Evolutionary conservation across 2,888 invertebrate species (phyloP).

Genomic region (Fragum whitleyi): DNA sequence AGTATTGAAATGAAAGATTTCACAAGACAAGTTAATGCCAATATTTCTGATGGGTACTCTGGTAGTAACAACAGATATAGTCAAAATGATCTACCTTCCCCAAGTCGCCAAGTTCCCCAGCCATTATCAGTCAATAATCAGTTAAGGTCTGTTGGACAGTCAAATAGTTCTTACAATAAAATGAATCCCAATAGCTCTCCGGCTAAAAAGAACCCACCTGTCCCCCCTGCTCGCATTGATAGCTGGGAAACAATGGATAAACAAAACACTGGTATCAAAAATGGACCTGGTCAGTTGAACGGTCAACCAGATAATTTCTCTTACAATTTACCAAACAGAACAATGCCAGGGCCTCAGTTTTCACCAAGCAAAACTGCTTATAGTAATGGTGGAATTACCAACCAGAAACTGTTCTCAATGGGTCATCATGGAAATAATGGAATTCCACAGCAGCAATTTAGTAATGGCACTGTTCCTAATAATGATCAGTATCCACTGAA

Average conservation of each 20-base stretch:
- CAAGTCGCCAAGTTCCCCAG: neutral
- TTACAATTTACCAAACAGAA: conserved; percentile 2
- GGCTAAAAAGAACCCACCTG: conserved; percentile 48
- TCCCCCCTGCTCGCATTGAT: conserved; percentile 61
- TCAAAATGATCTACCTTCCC: neutral
- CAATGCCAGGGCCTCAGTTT: neutral
- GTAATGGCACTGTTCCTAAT: conserved; percentile 48
- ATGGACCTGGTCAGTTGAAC: conserved; percentile 6
- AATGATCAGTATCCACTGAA: conserved; percentile 20
- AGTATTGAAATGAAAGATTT: conserved; percentile 46
- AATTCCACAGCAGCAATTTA: neutral
- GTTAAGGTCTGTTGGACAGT: neutral
- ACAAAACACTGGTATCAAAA: conserved; percentile 5
- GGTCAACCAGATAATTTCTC: conserved; percentile 2
- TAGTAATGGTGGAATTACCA: neutral
- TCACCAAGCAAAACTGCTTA: neutral
- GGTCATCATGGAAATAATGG: neutral
- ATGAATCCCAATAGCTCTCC: neutral
- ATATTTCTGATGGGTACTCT: conserved; percentile 9
- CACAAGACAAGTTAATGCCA: conserved; percentile 11
- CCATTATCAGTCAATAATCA: neutral
- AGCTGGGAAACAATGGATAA: conserved; percentile 65
- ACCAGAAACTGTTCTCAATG: neutral
- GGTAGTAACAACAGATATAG: neutral
- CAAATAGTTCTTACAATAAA: neutral